Percentiles rank a stretch among this genome's conserved stretches.
These are phyloP conservation scores for Gymnothorax reevesii DNA, from an alignment of 2,797 vertebrate species.

Conservation along the genomic window DNA sequence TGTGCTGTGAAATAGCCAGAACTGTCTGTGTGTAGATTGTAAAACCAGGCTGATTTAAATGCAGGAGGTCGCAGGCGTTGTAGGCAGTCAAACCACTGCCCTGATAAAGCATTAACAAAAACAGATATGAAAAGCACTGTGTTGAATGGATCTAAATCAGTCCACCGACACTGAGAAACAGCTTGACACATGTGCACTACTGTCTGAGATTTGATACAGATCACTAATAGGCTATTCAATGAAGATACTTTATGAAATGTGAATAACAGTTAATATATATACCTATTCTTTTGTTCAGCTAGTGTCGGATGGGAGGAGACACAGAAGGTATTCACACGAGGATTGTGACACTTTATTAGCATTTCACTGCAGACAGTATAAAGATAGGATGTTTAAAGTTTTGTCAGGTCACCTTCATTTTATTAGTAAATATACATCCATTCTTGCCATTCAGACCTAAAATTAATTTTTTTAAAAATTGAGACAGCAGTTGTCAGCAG, in stretches of 20 bases:
- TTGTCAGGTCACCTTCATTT: too few species aligned
- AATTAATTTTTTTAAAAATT: too few species aligned
- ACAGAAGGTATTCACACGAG: too few species aligned
- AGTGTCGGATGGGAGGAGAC: background rate
- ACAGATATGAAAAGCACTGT: background rate
- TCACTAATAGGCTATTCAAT: background rate
- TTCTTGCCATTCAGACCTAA: too few species aligned
- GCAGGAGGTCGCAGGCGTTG: background rate
- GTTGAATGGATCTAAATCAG: background rate
- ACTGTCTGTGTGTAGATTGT: background rate
- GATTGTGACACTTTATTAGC: too few species aligned
- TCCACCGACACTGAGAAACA: background rate
- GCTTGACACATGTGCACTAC: background rate
- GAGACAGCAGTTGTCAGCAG: too few species aligned
- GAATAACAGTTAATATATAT: background rate
- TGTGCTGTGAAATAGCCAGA: background rate
- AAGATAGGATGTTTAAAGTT: too few species aligned
- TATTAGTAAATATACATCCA: too few species aligned
- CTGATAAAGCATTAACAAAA: constrained; percentile 5
- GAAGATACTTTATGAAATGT: background rate
- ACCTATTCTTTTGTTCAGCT: background rate
- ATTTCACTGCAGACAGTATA: too few species aligned
- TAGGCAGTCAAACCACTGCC: background rate
- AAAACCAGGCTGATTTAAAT: background rate
- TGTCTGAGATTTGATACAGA: background rate